A percentile compares a stretch with the other conserved stretches of the same genome.
These are phyloP conservation scores for Synergus itoensis DNA, from an alignment of 2,888 invertebrate genomes.

Conservation along the genomic window DNA sequence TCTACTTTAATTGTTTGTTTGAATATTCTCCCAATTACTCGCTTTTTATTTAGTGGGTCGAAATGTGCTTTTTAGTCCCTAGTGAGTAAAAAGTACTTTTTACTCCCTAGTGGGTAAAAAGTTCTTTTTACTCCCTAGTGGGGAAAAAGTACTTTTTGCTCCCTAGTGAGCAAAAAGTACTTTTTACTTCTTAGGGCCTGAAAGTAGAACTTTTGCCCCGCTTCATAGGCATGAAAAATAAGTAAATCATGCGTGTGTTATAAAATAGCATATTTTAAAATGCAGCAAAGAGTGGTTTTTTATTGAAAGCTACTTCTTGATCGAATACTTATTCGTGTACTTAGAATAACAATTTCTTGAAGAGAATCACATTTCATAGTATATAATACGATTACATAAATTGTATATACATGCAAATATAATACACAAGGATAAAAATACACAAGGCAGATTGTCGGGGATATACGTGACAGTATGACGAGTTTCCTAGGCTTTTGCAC, in stretches of 20 bases:
- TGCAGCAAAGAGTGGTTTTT: not conserved
- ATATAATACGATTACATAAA: not conserved
- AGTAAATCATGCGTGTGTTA: too few relatives aligned
- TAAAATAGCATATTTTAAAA: too few relatives aligned
- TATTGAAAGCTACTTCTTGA: not conserved
- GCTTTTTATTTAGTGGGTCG: not conserved
- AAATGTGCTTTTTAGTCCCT: not conserved
- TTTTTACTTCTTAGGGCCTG: too few relatives aligned
- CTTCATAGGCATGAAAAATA: too few relatives aligned
- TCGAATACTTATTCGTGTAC: not conserved
- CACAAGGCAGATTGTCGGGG: constrained; percentile 10
- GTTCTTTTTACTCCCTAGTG: not conserved
- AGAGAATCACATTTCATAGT: not conserved
- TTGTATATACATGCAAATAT: not conserved
- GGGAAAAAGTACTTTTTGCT: not conserved
- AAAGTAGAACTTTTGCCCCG: too few relatives aligned
- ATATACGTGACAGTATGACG: constrained; percentile 23
- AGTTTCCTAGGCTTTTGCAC: constrained; percentile 34
- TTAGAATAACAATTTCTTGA: not conserved
- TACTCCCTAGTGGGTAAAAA: not conserved
- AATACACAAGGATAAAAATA: constrained; percentile 17
- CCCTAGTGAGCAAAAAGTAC: too few relatives aligned
- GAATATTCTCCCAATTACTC: not conserved
- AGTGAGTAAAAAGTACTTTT: too few relatives aligned
- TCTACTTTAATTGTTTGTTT: not conserved